Evolutionary conservation across 2,888 invertebrate species (phyloP).

Genomic region (Zygothrica quintamaculata): DNA sequence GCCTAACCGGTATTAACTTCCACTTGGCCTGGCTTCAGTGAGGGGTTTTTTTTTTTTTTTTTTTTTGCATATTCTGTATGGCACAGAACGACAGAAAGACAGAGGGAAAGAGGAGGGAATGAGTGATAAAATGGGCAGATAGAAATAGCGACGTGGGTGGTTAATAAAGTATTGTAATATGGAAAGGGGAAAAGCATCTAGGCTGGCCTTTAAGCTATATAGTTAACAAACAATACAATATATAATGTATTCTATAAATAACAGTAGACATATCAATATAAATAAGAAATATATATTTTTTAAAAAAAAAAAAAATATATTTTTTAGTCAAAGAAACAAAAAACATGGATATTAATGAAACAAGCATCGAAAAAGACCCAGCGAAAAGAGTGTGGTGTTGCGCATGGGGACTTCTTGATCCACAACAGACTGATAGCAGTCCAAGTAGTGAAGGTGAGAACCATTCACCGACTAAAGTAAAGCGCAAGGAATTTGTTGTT

Average conservation of each 20-base stretch:
- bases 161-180: not conserved
- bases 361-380: not conserved
- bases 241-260: too few relatives aligned
- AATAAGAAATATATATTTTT: not conserved
- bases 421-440: not conserved
- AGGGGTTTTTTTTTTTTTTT: too few relatives aligned
- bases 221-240: too few relatives aligned
- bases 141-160: constrained; percentile 9
- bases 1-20: constrained; percentile 9
- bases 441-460: constrained; percentile 3
- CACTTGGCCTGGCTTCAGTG: constrained; percentile 30
- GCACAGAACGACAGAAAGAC: too few relatives aligned
- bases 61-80: constrained; percentile 38
- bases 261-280: constrained; percentile 2
- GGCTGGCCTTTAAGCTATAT: constrained; percentile 11
- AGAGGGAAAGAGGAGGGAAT: too few relatives aligned
- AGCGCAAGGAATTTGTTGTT: constrained; percentile 41
- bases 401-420: constrained; percentile 35
- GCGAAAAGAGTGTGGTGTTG: constrained; percentile 38
- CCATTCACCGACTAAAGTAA: not conserved
- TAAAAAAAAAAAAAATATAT: not conserved
- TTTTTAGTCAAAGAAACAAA: not conserved
- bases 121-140: too few relatives aligned
- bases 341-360: constrained; percentile 24
- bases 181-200: not conserved